Conservation (phyloP, 2,113 vertebrate species). For the Prionailurus bengalensis region DNA sequence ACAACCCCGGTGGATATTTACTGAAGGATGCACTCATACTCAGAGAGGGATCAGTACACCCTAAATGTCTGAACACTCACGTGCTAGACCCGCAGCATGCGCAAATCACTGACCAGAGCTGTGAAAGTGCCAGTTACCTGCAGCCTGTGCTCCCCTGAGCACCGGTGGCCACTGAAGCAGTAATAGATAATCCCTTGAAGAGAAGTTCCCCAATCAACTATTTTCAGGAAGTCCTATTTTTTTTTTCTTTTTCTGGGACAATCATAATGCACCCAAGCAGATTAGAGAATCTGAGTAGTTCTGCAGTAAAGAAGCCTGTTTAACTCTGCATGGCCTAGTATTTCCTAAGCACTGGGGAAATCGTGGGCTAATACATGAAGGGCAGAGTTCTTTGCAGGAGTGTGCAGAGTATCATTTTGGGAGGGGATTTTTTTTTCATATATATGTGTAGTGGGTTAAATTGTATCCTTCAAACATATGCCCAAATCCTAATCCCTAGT, state of each 20-base stretch:
- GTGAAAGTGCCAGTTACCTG: background rate
- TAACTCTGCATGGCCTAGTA: background rate
- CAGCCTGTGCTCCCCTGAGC: background rate
- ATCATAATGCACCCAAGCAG: background rate
- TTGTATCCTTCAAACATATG: background rate
- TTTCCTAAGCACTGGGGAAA: background rate
- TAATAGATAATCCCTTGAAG: background rate
- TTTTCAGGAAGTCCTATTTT: background rate
- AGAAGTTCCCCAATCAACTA: background rate
- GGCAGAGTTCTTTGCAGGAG: background rate
- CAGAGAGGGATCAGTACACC: background rate
- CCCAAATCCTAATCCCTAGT: background rate
- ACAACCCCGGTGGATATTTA: background rate
- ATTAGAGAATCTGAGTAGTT: background rate
- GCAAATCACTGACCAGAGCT: background rate
- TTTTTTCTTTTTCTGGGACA: background rate
- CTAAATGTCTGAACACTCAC: background rate
- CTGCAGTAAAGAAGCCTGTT: background rate
- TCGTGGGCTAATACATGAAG: background rate
- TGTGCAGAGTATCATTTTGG: background rate
- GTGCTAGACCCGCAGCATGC: background rate
- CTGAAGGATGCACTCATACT: background rate
- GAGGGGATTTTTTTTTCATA: background rate
- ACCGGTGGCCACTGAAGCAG: background rate
- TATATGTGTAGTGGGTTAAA: background rate